Percentiles rank a stretch among this genome's conserved stretches.
Conservation (phyloP, 2,888 invertebrate species). For the Tuberolachnus salignus region DNA sequence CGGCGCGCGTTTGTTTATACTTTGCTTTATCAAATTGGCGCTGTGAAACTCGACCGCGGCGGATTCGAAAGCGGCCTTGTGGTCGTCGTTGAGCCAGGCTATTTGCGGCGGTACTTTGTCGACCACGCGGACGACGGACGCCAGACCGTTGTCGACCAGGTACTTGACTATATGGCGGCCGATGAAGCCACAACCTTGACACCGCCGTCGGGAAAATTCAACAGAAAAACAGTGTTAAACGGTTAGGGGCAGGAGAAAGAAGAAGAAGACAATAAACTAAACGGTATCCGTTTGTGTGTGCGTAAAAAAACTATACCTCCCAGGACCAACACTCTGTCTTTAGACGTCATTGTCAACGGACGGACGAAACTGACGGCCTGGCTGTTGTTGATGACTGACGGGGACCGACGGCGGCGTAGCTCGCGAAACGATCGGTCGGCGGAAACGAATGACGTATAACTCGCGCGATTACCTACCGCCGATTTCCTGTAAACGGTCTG, state of each 20-base stretch:
- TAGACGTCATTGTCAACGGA: not conserved
- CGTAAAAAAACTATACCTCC: conserved; percentile 33
- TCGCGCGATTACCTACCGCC: not conserved
- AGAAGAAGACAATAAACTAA: not conserved
- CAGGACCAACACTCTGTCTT: conserved; percentile 26
- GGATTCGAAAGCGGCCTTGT: conserved; percentile 75
- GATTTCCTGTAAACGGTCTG: not conserved
- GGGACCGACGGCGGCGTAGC: too few species aligned
- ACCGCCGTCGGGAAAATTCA: not conserved
- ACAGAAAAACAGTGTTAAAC: not conserved
- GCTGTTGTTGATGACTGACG: too few species aligned
- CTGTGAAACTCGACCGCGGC: conserved; percentile 85
- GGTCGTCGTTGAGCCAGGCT: conserved; percentile 82
- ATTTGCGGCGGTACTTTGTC: conserved; percentile 94
- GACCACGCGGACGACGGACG: conserved; percentile 77
- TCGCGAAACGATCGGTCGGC: not conserved
- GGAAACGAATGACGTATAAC: not conserved
- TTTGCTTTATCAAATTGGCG: conserved; percentile 86
- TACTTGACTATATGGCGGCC: conserved; percentile 86
- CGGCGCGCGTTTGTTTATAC: too few species aligned
- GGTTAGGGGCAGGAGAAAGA: not conserved
- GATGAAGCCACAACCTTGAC: conserved; percentile 94
- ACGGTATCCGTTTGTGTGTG: too few species aligned
- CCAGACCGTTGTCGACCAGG: conserved; percentile 78
- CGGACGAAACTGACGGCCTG: too few species aligned